Base-by-base conservation (phyloP, 2,113 vertebrate genomes). In the Apodemus sylvaticus region DNA sequence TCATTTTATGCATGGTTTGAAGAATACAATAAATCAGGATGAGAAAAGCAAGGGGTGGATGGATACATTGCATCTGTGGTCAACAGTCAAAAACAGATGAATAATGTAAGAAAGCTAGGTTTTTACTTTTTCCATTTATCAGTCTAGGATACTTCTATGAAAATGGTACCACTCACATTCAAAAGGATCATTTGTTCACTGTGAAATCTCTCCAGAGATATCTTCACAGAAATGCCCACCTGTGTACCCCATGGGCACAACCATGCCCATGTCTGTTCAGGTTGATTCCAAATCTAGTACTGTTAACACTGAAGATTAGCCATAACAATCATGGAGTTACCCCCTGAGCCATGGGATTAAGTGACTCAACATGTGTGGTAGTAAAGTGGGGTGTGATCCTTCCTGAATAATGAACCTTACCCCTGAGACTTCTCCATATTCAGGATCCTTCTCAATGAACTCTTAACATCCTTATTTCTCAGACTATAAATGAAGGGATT, bases 401-500 rank as follows among this genome's bases (percentile, higher is more conserved):
- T 1, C 36, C 4, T 4, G 10, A 79, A 24, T 48, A 13, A 58
- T 66, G 53, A 53, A 78, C 20, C 8, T 36, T 74, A 94, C 51
- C 64, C 10, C 36, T 42, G 51, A 45, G 51, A 82, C 26, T 26
- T 74, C 13, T 78, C 17, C 20, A 90, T 48, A 29, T 42, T 36
- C 4, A 94, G 29, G 66, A 86, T 51, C 20, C 26, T 96, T 87
- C 45, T 97, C 51, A 97, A 10, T 68, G 96, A 95, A 55, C 58
- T 77, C 51, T 87, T 93, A 11, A 97, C 74, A 20, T 93, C 74
- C 51, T 66, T 97, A 71, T 97, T 96, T 83, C 96, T 95, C 53
- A 94, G 90, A 86, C 93, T 96, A 22, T 86, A 93, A 60, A 93
- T 95, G 29, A 90, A 95, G 79, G 90, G 90, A 26, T 95, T 93